phyloP scores from a whole-genome alignment of 2,888 invertebrate species.

The Macrophya annulata region DNA sequence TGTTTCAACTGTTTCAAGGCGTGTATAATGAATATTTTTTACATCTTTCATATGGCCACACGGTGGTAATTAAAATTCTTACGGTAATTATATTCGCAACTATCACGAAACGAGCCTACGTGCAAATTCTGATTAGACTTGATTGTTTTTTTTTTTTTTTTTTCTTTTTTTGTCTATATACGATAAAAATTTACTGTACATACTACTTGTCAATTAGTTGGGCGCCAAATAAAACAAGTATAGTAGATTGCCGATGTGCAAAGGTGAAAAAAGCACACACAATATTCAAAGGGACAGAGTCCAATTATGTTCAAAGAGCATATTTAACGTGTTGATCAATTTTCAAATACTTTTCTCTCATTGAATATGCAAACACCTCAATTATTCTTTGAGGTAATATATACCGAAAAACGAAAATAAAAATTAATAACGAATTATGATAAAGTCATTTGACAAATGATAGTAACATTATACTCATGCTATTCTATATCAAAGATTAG shows the following conservation, averaged over 20 bases:
- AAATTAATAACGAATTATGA: slow-evolving; percentile 2
- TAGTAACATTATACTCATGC: neutral
- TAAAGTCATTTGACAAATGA: neutral
- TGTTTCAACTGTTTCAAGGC: slow-evolving; percentile 7
- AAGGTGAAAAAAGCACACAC: neutral
- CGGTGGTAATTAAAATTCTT: neutral
- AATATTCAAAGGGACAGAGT: neutral
- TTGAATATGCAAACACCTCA: neutral
- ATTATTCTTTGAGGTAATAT: neutral
- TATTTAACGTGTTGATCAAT: neutral
- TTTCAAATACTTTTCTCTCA: neutral
- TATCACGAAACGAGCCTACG: neutral
- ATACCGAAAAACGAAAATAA: neutral
- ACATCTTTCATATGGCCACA: neutral
- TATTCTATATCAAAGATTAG: neutral
- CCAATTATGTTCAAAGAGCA: neutral
- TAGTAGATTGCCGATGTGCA: neutral
- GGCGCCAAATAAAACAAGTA: neutral
- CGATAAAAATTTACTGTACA: neutral
- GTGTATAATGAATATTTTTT: slow-evolving; percentile 24
- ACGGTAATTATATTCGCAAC: neutral
- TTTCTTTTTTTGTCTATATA: no score
- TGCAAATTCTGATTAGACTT: neutral
- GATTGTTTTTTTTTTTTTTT: neutral
- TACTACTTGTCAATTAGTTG: slow-evolving; percentile 10